These are phyloP conservation scores for Apoderus coryli DNA, from an alignment of 2,888 invertebrate species.

Conservation along the genomic window DNA sequence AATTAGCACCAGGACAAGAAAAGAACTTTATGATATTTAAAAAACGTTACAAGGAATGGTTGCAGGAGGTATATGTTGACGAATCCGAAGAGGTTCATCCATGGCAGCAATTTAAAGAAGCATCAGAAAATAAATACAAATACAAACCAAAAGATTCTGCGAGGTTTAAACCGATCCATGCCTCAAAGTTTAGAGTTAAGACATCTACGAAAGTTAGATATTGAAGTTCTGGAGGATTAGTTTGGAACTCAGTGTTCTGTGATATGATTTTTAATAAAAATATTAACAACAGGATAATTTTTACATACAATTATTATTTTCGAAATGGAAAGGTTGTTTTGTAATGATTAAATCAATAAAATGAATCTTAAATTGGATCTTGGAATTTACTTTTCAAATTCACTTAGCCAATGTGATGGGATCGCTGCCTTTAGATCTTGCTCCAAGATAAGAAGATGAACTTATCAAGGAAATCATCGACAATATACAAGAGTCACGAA, in stretches of 20 bases:
- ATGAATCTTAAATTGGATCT: no score
- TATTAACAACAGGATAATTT: no score
- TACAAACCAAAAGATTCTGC: slow-evolving; percentile 23
- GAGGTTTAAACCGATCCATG: slow-evolving; percentile 28
- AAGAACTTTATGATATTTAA: slow-evolving; percentile 34
- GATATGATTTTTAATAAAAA: background rate
- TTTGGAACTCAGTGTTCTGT: background rate
- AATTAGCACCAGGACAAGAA: slow-evolving; percentile 20
- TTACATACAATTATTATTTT: no score
- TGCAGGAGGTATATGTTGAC: slow-evolving; percentile 34
- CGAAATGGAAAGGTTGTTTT: no score
- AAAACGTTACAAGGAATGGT: slow-evolving; percentile 35
- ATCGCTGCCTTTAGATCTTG: no score
- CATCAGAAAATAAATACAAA: slow-evolving; percentile 20
- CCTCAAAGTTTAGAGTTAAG: slow-evolving; percentile 26
- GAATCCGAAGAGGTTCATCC: slow-evolving; percentile 40
- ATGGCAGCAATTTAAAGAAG: slow-evolving; percentile 45
- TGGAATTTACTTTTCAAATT: no score
- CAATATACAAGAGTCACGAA: no score
- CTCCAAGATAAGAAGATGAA: no score
- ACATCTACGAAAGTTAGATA: slow-evolving; percentile 21
- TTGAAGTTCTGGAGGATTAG: slow-evolving; percentile 5
- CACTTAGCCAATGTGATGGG: no score
- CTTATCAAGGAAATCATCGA: no score
- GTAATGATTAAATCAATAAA: no score